These are phyloP conservation scores for Leucania comma DNA, from an alignment of 2,888 invertebrate species.

Conservation along the genomic window DNA sequence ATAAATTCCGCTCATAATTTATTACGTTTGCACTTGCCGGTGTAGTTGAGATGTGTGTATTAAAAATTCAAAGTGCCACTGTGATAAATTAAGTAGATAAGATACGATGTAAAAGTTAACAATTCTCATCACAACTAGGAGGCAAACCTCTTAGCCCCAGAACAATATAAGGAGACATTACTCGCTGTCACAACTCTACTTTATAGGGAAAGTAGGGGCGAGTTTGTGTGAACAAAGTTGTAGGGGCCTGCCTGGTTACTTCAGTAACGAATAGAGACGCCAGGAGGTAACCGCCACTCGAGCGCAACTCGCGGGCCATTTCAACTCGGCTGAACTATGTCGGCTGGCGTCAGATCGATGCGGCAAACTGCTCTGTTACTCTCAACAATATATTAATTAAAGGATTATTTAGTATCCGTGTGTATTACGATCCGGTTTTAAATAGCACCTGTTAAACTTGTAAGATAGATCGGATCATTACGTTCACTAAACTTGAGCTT, in stretches of 20 bases:
- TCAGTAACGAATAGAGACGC: constrained; percentile 89
- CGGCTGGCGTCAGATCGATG: constrained; percentile 74
- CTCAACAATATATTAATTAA: constrained; percentile 71
- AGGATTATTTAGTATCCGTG: constrained; percentile 60
- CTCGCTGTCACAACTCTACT: constrained; percentile 90
- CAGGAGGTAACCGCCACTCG: constrained; percentile 83
- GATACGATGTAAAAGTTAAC: constrained; percentile 84
- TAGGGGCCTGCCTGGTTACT: constrained; percentile 79
- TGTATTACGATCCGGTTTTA: constrained; percentile 64
- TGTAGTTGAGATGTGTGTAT: constrained; percentile 61
- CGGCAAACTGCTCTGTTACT: constrained; percentile 64
- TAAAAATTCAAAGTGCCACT: constrained; percentile 76
- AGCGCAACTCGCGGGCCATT: constrained; percentile 83
- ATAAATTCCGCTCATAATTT: constrained; percentile 66
- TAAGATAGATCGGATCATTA: constrained; percentile 77
- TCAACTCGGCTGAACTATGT: constrained; percentile 81
- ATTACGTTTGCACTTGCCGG: constrained; percentile 63
- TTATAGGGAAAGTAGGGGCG: constrained; percentile 88
- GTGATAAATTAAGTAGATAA: constrained; percentile 80
- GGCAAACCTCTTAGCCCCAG: constrained; percentile 90
- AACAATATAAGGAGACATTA: constrained; percentile 90
- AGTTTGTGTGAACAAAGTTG: constrained; percentile 88
- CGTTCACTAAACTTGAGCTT: constrained; percentile 71
- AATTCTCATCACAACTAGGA: constrained; percentile 87
- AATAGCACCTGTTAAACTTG: constrained; percentile 67